Base-by-base conservation (phyloP, 2,888 invertebrate species). In the Nemotelus nigrinus region DNA sequence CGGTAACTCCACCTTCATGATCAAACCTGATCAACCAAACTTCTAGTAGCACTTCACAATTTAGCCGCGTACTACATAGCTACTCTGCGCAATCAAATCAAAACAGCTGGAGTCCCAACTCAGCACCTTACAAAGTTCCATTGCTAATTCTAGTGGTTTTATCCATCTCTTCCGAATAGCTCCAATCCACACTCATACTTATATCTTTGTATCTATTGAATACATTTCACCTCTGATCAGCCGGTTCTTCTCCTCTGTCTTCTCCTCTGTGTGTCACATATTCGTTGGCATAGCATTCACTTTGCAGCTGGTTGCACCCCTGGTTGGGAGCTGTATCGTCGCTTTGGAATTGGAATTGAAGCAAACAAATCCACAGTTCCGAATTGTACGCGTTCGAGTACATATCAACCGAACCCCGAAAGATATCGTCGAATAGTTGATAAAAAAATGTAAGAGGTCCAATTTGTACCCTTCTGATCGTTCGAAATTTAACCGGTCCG, bases 341-440 rank as follows among this genome's bases (percentile, higher is more conserved):
- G 72, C 58, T 58, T 58, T 74, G 60, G 48, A 41, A 48, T 74
- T 74, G 60, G 74, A 74, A 60, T 74, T 47, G 74, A 74, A 63
- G 60, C 60, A 74, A 74, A 63, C 74, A 48, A 25, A 63, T 74
- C 63, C 47, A 39, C 74, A 74, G 74, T 74, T 74, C 74, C 74
- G 74, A 74, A 60, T 74, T 74, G 74, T 74, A 74, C 74, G 74
- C 74, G 74, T 63, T 60, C 60, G 74, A 74, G 74, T 74, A 74
- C 60, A 74, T 74, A 74, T 74, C 74, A 60, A 43, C 48, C 60
- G 74, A 60, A 60, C 60, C 6, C 39, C 74, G 63, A 48, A 72
- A 74, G 70, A 70, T 70, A 55, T 43, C 10, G 6, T 53, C 53
- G 7, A 43, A 63, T 63, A 63, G 7, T n/a, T 43, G 43, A 63